Base-by-base conservation (phyloP, 2,113 vertebrate genomes). In the Atlantisia rogersi region DNA sequence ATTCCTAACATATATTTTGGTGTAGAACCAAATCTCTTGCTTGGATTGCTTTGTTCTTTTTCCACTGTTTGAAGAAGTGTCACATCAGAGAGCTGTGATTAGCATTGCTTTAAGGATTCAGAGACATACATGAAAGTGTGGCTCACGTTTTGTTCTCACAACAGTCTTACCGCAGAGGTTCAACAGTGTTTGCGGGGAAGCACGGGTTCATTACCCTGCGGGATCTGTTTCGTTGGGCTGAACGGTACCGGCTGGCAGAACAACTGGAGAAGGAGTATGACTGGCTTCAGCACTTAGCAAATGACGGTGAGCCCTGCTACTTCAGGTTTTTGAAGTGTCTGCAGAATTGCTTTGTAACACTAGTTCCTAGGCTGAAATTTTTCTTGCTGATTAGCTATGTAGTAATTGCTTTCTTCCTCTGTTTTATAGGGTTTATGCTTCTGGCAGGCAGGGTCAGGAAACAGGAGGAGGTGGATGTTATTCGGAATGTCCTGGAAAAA, bases 221-320 rank as follows among this genome's bases (percentile, higher is more conserved):
- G 82, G 99, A 99, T 94, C 98, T 99, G 42, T 99, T 99, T 93
- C 98, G 99, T 62, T 99, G 99, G 99, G 99, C 99, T 40, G 99
- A 99, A 53, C 98, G 99, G 60, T 99, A 99, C 96, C 97, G 99
- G 53, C 82, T 99, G 94, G 98, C 99, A 88, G 98, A 99, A 55
- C 98, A 99, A 95, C 97, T 94, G 0, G 98, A 98, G 55, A 88
- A 97, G 56, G 98, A 98, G 2, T 99, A 98, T 65, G 99, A 99
- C 91, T 99, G 99, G 99, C 98, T 99, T 81, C 99, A 99, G 91
- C 99, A 99, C 96, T 96, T 99, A 83, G 99, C 99, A 24, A 98
- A 99, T n/a, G 99, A 99, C 59, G 99, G 99, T 99, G 94, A 97
- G 98, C 80, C 76, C 82, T 58, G 32, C 18, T 90, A 6, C 40